Conservation (phyloP, 2,888 invertebrate genomes). For the Bombyx huttoni region DNA sequence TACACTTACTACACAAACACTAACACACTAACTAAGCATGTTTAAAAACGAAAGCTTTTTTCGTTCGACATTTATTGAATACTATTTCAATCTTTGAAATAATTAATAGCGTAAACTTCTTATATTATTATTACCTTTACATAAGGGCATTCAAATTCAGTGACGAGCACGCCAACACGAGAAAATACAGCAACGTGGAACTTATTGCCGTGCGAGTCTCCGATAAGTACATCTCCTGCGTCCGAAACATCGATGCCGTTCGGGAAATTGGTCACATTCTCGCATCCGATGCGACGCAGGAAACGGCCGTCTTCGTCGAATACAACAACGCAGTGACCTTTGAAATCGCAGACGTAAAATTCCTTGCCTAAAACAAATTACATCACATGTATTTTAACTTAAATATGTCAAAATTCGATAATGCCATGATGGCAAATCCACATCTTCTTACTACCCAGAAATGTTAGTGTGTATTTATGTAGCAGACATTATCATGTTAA, state of each 20-base stretch:
- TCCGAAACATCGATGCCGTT: slow-evolving; percentile 98
- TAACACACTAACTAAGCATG: too few species aligned
- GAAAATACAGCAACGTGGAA: slow-evolving; percentile 98
- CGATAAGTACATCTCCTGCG: slow-evolving; percentile 95
- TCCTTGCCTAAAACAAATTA: slow-evolving; percentile 78
- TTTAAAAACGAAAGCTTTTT: too few species aligned
- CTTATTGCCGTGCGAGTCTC: slow-evolving; percentile 97
- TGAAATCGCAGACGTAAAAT: slow-evolving; percentile 97
- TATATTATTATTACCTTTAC: slow-evolving; percentile 81
- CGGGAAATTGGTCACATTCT: slow-evolving; percentile 96
- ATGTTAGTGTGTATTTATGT: too few species aligned
- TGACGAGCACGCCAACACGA: slow-evolving; percentile 86
- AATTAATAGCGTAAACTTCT: too few species aligned
- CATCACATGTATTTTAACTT: not conserved
- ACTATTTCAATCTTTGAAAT: too few species aligned
- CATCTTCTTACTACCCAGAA: too few species aligned
- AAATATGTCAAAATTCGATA: too few species aligned
- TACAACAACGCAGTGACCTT: slow-evolving; percentile 97
- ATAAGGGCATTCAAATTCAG: slow-evolving; percentile 97
- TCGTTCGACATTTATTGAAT: too few species aligned
- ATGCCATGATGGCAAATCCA: too few species aligned
- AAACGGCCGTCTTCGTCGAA: slow-evolving; percentile 94
- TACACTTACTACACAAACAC: too few species aligned
- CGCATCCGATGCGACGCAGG: slow-evolving; percentile 93
- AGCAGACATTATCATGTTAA: too few species aligned